Evolutionary conservation across 1,140 invertebrate genomes (phyloP).

Genomic region (Drosophila baimaii): DNA sequence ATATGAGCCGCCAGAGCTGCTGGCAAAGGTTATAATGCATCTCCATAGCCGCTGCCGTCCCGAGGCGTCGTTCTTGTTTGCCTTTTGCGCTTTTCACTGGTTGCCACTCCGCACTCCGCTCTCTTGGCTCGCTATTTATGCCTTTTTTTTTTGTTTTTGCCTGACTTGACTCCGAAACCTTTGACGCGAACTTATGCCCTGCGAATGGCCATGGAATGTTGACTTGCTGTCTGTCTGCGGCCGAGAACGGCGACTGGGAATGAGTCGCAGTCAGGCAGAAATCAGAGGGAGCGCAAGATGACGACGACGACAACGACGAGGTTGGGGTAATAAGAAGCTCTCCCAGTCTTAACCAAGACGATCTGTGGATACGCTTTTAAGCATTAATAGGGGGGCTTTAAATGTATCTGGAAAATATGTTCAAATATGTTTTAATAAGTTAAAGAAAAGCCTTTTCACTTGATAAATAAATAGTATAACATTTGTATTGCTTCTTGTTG

Average conservation of each 20-base stretch:
- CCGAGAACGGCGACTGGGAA: constrained; percentile 61
- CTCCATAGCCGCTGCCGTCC: constrained; percentile 59
- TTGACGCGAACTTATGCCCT: constrained; percentile 83
- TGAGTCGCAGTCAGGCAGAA: constrained; percentile 49
- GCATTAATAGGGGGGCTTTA: background rate
- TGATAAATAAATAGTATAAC: too few relatives aligned
- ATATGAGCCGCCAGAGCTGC: constrained; percentile 54
- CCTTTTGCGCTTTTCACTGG: constrained; percentile 64
- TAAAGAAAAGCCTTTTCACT: too few relatives aligned
- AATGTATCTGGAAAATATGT: background rate
- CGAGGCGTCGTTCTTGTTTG: constrained; percentile 49
- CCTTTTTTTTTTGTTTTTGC: constrained; percentile 32
- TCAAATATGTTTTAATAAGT: background rate
- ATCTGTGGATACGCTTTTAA: constrained; percentile 16
- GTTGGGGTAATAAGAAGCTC: constrained; percentile 27
- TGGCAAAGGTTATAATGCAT: constrained; percentile 63
- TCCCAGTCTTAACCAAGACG: background rate
- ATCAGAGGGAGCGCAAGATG: constrained; percentile 16
- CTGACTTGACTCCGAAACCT: constrained; percentile 68
- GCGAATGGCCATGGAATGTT: constrained; percentile 81
- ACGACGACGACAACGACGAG: background rate
- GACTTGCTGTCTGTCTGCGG: constrained; percentile 66
- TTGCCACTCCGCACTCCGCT: constrained; percentile 47
- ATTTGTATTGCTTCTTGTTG: too few relatives aligned
- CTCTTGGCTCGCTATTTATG: constrained; percentile 29